phyloP scores from a whole-genome alignment of 1,140 invertebrate genomes.

The Cardiocondyla obscurior region DNA sequence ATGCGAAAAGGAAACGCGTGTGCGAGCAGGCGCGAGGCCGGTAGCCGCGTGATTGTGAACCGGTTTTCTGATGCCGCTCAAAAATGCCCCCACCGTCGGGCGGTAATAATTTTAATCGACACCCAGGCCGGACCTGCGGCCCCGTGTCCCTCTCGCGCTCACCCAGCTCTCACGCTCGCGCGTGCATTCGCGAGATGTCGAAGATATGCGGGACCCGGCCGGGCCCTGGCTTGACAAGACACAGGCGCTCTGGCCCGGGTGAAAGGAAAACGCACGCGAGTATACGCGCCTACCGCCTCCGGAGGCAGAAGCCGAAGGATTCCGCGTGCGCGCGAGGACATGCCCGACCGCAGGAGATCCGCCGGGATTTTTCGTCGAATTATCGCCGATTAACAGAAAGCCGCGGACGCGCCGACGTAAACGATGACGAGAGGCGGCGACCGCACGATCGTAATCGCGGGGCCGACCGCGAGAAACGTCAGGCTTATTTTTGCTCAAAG shows the following conservation, averaged over 20 bases:
- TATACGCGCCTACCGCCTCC: slow-evolving; percentile 55
- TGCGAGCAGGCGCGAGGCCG: slow-evolving; percentile 34
- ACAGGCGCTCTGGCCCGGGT: slow-evolving; percentile 74
- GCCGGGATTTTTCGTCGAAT: slow-evolving; percentile 51
- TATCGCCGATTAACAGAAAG: slow-evolving; percentile 9
- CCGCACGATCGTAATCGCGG: neutral
- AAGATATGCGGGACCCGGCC: slow-evolving; percentile 73
- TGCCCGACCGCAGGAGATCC: slow-evolving; percentile 18
- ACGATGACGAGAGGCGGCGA: slow-evolving; percentile 16
- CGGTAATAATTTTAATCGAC: slow-evolving; percentile 79
- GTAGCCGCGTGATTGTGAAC: slow-evolving; percentile 65
- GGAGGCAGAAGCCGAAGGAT: slow-evolving; percentile 59
- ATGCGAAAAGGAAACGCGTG: slow-evolving; percentile 64
- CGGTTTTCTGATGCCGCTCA: slow-evolving; percentile 65
- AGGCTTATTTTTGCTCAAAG: neutral
- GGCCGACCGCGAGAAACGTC: neutral
- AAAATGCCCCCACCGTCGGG: slow-evolving; percentile 71
- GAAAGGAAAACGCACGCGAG: slow-evolving; percentile 80
- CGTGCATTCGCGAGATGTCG: slow-evolving; percentile 73
- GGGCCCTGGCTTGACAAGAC: slow-evolving; percentile 41
- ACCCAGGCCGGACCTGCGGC: slow-evolving; percentile 67
- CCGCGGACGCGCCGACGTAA: neutral
- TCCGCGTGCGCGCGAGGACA: slow-evolving; percentile 41
- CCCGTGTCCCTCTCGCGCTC: slow-evolving; percentile 45
- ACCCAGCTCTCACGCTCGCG: slow-evolving; percentile 26